A percentile compares a stretch with the other conserved stretches of the same genome.
Evolutionary conservation across 2,797 vertebrate species (phyloP).

Genomic region (Falco peregrinus): DNA sequence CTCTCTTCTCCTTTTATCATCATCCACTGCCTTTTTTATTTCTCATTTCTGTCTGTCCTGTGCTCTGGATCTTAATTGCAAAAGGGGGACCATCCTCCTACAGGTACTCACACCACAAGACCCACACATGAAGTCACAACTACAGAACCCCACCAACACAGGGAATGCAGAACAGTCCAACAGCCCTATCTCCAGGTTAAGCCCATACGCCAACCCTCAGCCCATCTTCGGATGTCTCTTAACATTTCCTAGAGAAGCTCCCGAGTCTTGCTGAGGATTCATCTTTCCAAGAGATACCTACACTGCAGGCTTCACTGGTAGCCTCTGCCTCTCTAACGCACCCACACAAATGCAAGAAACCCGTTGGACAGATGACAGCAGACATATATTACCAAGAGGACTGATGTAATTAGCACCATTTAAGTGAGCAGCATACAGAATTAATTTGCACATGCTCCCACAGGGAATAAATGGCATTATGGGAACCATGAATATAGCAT

Average conservation of each 20-base stretch:
- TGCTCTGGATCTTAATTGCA: background rate
- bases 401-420: constrained; percentile 46
- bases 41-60: background rate
- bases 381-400: constrained; percentile 2
- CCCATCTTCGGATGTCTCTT: background rate
- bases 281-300: background rate
- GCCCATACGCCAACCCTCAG: background rate
- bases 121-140: background rate
- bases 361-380: background rate
- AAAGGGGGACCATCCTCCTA: background rate
- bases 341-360: background rate
- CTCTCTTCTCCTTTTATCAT: background rate
- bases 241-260: background rate
- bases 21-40: background rate
- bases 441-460: constrained; percentile 64
- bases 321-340: background rate
- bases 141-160: background rate
- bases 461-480: constrained; percentile 37
- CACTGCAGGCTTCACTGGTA: background rate
- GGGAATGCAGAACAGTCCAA: background rate
- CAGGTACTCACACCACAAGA: background rate
- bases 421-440: constrained; percentile 58
- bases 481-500: constrained; percentile 32
- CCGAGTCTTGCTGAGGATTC: background rate
- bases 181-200: background rate